Evolutionary conservation across 2,797 vertebrate species (phyloP).

Genomic region (Pseudochaenichthys georgianus): DNA sequence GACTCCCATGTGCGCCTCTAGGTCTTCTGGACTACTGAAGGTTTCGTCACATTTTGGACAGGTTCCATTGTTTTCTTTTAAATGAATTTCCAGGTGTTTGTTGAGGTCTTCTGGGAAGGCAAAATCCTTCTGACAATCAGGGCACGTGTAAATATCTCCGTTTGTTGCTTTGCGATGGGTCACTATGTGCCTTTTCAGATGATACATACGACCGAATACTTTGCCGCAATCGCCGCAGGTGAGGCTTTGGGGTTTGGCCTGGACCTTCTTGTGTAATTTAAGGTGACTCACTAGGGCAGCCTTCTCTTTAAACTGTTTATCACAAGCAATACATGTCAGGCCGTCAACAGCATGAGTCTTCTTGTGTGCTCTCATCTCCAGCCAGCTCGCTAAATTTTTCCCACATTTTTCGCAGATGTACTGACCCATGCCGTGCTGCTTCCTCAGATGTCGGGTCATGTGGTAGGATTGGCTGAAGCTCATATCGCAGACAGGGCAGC

Average conservation of each 20-base stretch:
- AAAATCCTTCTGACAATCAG: slow-evolving; percentile 68
- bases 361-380: slow-evolving; percentile 70
- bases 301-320: slow-evolving; percentile 71
- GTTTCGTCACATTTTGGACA: slow-evolving; percentile 70
- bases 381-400: slow-evolving; percentile 55
- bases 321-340: slow-evolving; percentile 65
- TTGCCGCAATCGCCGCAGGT: slow-evolving; percentile 74
- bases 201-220: slow-evolving; percentile 67
- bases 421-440: slow-evolving; percentile 65
- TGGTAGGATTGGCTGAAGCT: slow-evolving; percentile 80
- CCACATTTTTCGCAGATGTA: slow-evolving; percentile 74
- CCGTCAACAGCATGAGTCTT: slow-evolving; percentile 55
- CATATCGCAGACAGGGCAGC: slow-evolving; percentile 66
- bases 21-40: slow-evolving; percentile 63
- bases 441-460: slow-evolving; percentile 77
- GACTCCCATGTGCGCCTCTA: slow-evolving; percentile 68
- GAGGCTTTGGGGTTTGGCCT: slow-evolving; percentile 48
- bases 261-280: slow-evolving; percentile 59
- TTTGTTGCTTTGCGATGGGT: slow-evolving; percentile 62
- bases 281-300: slow-evolving; percentile 57
- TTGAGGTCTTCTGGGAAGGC: slow-evolving; percentile 69
- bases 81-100: slow-evolving; percentile 72
- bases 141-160: slow-evolving; percentile 62
- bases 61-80: slow-evolving; percentile 69
- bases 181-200: slow-evolving; percentile 74